phyloP scores from a whole-genome alignment of 1,140 invertebrate species.

The Drosophila paulistorum region DNA sequence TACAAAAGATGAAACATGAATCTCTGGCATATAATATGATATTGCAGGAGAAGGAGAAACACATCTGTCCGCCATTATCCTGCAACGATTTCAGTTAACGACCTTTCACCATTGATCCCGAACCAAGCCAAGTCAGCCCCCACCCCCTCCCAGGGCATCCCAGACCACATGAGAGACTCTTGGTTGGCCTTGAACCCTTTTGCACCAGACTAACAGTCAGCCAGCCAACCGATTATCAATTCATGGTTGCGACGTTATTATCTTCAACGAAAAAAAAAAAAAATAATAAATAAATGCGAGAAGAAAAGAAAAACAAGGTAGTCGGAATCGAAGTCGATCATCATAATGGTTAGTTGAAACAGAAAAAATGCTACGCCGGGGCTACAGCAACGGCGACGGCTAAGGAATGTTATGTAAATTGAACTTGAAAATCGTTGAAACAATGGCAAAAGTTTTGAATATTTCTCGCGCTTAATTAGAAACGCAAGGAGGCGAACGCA shows the following conservation, averaged over 20 bases:
- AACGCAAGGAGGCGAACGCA: constrained; percentile 75
- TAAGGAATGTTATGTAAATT: constrained; percentile 78
- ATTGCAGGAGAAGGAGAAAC: not conserved
- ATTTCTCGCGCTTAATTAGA: constrained; percentile 78
- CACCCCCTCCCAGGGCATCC: no score
- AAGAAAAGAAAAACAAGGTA: constrained; percentile 27
- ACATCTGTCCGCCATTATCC: not conserved
- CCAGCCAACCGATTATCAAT: constrained; percentile 51
- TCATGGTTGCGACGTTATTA: constrained; percentile 68
- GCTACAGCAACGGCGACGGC: constrained; percentile 32
- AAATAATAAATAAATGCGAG: not conserved
- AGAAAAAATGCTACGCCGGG: constrained; percentile 30
- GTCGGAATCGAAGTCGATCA: constrained; percentile 20
- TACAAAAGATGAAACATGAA: constrained; percentile 1
- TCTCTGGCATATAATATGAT: not conserved
- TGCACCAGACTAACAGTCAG: constrained; percentile 26
- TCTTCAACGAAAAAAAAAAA: constrained; percentile 19
- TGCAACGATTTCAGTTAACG: constrained; percentile 7
- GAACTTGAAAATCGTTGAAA: constrained; percentile 77
- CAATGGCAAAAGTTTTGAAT: constrained; percentile 78
- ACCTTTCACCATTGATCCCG: constrained; percentile 45
- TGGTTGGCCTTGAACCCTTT: constrained; percentile 58
- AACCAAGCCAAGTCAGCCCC: not conserved
- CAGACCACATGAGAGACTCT: not conserved
- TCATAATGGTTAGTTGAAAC: constrained; percentile 36